These are phyloP conservation scores for Celastrina argiolus DNA, from an alignment of 2,888 invertebrate species.

Conservation along the genomic window DNA sequence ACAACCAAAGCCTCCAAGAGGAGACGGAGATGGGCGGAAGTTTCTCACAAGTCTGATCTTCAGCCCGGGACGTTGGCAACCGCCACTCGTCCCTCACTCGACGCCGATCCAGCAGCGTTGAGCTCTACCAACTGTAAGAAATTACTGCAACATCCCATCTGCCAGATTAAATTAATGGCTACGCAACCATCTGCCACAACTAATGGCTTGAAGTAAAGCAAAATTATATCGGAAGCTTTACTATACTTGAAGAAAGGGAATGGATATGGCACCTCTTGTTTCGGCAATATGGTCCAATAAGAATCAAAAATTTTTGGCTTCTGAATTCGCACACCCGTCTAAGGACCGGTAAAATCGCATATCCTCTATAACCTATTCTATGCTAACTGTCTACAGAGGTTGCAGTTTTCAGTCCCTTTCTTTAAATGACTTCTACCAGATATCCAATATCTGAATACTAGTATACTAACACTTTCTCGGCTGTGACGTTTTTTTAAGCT, in stretches of 20 bases:
- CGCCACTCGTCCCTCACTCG: slow-evolving; percentile 57
- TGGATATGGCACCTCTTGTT: neutral
- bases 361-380: neutral
- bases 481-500: neutral
- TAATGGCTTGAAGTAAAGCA: neutral
- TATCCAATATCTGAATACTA: neutral
- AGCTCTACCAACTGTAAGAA: slow-evolving; percentile 60
- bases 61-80: slow-evolving; percentile 55
- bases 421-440: neutral
- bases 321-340: no score
- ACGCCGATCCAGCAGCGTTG: slow-evolving; percentile 48
- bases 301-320: neutral
- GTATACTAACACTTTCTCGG: slow-evolving; percentile 18
- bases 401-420: neutral
- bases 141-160: neutral
- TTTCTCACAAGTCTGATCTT: slow-evolving; percentile 89
- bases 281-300: neutral
- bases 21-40: slow-evolving; percentile 86
- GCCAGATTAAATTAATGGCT: neutral
- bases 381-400: neutral
- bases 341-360: no score
- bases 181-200: neutral
- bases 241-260: slow-evolving; percentile 3
- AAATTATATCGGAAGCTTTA: neutral
- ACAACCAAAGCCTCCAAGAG: slow-evolving; percentile 83